Evolutionary conservation across 2,113 vertebrate species (phyloP).

Genomic region (Chloropsis cyanopogon): DNA sequence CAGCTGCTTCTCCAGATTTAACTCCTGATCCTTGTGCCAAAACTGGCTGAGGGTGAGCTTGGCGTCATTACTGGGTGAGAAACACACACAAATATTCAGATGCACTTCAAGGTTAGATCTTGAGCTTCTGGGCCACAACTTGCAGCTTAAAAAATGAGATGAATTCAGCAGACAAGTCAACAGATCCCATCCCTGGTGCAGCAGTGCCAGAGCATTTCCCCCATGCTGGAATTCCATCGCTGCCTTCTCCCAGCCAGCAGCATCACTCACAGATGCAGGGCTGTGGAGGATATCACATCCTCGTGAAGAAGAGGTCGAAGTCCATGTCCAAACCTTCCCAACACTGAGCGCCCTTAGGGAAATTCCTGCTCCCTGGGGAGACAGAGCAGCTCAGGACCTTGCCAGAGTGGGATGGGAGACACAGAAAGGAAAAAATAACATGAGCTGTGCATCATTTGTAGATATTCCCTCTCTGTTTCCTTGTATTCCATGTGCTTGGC

Average conservation of each 20-base stretch:
- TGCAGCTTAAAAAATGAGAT: not conserved
- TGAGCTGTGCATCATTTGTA: not conserved
- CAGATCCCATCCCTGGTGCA: not conserved
- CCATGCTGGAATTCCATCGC: not conserved
- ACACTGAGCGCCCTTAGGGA: not conserved
- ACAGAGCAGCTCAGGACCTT: not conserved
- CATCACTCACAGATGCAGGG: not conserved
- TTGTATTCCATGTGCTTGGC: constrained; percentile 18
- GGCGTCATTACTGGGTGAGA: not conserved
- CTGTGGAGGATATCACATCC: not conserved
- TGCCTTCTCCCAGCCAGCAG: not conserved
- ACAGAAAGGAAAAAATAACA: not conserved
- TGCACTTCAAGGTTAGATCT: not conserved
- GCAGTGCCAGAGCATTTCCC: not conserved
- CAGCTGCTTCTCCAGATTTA: not conserved
- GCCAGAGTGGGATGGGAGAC: not conserved
- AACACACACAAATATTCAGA: not conserved
- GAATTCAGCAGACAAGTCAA: not conserved
- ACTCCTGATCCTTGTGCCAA: not conserved
- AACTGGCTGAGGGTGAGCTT: not conserved
- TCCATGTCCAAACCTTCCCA: not conserved
- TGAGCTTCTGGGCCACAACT: not conserved
- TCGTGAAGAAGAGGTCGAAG: not conserved
- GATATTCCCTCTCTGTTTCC: not conserved
- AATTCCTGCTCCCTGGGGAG: not conserved